Evolutionary conservation across 2,797 vertebrate genomes (phyloP), one percentile per base, ranked within the genome.

Genomic region (Cossypha dichroa): DNA sequence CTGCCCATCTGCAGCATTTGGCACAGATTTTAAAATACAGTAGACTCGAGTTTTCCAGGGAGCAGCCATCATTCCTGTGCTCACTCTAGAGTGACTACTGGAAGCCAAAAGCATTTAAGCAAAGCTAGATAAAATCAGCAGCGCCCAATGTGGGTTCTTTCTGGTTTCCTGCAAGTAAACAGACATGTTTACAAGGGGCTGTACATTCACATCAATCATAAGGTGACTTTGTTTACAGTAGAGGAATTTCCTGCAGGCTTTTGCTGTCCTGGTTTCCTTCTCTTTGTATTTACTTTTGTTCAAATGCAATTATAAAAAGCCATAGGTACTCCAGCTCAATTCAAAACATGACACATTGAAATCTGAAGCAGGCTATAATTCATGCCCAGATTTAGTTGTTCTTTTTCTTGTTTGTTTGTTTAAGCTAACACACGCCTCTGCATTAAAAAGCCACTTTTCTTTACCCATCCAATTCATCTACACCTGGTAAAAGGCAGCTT

Each of bases 151-250:
- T 94, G 85, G 85, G 82, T 60, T 96, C 95, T 90, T 93, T 97
- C 96, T 97, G 96, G 96, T 95, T 96, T 97, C 96, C 95, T 96
- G 96, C 94, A 96, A 96, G 93, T 96, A 97, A 97, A 97, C 91
- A 97, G 96, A 96, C 95, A 91, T 97, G 96, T 97, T 96, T 97
- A 97, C 96, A 96, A 95, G 95, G 96, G 85, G 91, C 90, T 96
- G 96, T 95, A 97, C 96, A 96, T 96, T 97, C 96, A 96, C 96
- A 97, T 97, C 96, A 97, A 97, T 96, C 96, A 97, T 96, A 97
- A 96, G 90, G 91, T 93, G 90, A 97, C 95, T 97, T 96, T 97
- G 96, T 97, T 97, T 97, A 97, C 96, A 95, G 93, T 96, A 96
- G 73, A 95, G 93, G 96, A 97, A 97, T 97, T 96, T 97, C 96